A percentile compares a stretch with the other conserved stretches of the same genome.
Conservation (phyloP, 2,888 invertebrate genomes). For the Molanna angustata region DNA sequence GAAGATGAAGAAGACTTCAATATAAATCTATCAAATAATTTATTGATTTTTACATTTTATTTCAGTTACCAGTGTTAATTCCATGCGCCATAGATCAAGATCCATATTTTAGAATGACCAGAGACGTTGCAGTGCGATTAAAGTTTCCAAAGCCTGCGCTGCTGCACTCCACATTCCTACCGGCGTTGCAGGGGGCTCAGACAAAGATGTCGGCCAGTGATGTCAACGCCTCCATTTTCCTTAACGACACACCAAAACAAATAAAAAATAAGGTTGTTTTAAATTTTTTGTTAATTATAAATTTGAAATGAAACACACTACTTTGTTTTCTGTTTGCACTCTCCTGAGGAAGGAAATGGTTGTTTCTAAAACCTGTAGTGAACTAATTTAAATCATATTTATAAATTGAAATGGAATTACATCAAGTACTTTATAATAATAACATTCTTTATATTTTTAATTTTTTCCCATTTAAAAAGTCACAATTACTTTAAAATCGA, state of each 20-base stretch:
- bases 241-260: conserved; percentile 94
- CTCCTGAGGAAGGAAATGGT: too few relatives aligned
- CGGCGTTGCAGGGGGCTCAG: conserved; percentile 93
- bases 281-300: background rate
- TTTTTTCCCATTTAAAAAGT: too few relatives aligned
- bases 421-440: too few relatives aligned
- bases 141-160: conserved; percentile 86
- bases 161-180: conserved; percentile 85
- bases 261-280: conserved; percentile 84
- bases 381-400: too few relatives aligned
- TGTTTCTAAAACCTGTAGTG: too few relatives aligned
- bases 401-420: too few relatives aligned
- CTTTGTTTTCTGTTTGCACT: too few relatives aligned
- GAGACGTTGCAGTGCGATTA: conserved; percentile 94
- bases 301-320: background rate
- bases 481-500: too few relatives aligned
- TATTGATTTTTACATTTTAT: conserved; percentile 8
- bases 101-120: conserved; percentile 98
- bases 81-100: conserved; percentile 99
- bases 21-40: too few relatives aligned
- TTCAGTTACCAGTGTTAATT: conserved; percentile 62
- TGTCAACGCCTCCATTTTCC: conserved; percentile 85
- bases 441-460: too few relatives aligned
- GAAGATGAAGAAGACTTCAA: too few relatives aligned
- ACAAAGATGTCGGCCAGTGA: conserved; percentile 99